These are phyloP conservation scores for Cephalopterus ornatus DNA, from an alignment of 2,113 vertebrate species.

Conservation along the genomic window DNA sequence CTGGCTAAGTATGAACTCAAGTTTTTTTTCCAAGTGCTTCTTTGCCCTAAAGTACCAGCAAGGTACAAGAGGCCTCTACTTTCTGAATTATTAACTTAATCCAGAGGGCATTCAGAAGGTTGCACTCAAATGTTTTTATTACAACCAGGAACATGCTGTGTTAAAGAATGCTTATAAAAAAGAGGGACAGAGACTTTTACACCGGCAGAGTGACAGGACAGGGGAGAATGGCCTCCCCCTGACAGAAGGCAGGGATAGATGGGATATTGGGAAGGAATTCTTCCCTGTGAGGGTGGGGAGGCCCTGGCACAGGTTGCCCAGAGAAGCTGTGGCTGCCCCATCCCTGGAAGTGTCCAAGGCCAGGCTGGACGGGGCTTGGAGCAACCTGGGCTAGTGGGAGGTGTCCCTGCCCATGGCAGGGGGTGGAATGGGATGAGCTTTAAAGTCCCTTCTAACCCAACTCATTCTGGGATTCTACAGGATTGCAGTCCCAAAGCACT, in stretches of 20 bases:
- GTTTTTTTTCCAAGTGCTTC: neutral
- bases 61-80: neutral
- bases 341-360: neutral
- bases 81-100: neutral
- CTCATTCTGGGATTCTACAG: neutral
- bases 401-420: neutral
- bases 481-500: neutral
- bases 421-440: neutral
- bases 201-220: neutral
- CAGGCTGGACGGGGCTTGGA: rapidly evolving
- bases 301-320: neutral
- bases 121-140: neutral
- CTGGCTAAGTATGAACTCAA: neutral
- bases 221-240: neutral
- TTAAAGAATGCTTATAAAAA: neutral
- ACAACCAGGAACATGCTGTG: neutral
- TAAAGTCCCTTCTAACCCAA: neutral
- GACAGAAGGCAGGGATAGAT: neutral
- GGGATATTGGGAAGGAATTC: neutral
- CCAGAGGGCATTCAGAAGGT: neutral
- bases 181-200: neutral
- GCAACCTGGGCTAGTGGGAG: neutral
- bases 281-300: neutral
- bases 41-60: neutral
- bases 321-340: neutral